These are phyloP conservation scores for Catalaphyllia jardinei DNA, from an alignment of 64 coral and sea anemone species.

Conservation along the genomic window DNA sequence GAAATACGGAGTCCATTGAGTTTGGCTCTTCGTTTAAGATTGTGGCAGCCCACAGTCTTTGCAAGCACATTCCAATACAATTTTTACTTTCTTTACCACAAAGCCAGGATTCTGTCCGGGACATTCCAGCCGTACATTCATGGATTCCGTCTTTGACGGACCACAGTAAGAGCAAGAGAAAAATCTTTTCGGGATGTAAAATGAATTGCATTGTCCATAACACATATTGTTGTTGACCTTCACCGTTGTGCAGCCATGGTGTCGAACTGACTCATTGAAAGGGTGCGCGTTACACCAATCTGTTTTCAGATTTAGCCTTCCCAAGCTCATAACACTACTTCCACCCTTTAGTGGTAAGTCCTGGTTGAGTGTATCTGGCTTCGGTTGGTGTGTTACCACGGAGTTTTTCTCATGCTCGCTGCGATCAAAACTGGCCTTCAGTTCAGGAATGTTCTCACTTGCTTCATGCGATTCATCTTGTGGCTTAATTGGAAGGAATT, in stretches of 20 bases:
- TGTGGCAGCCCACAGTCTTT: constrained; percentile 14
- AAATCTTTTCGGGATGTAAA: constrained; percentile 60
- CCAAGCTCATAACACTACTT: background rate
- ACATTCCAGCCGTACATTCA: constrained; percentile 29
- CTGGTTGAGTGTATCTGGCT: too few relatives aligned
- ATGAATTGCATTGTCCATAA: constrained; percentile 58
- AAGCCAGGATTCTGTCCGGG: constrained; percentile 12
- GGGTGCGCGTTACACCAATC: constrained; percentile 4
- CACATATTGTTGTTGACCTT: constrained; percentile 44
- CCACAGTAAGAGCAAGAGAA: constrained; percentile 49
- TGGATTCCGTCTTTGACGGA: background rate
- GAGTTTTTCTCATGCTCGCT: background rate
- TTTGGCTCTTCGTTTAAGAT: background rate
- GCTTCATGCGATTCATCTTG: background rate
- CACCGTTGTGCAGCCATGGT: constrained; percentile 10
- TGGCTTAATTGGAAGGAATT: background rate
- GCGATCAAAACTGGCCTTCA: background rate
- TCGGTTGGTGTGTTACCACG: background rate
- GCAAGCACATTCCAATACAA: constrained; percentile 39
- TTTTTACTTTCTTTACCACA: constrained; percentile 30
- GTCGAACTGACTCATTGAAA: constrained; percentile 20
- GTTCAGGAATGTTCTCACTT: background rate
- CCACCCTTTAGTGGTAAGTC: background rate
- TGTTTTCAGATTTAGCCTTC: background rate
- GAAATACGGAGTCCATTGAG: background rate